Evolutionary conservation across 2,113 vertebrate species (phyloP).

Genomic region (Himantopus leucocephalus): DNA sequence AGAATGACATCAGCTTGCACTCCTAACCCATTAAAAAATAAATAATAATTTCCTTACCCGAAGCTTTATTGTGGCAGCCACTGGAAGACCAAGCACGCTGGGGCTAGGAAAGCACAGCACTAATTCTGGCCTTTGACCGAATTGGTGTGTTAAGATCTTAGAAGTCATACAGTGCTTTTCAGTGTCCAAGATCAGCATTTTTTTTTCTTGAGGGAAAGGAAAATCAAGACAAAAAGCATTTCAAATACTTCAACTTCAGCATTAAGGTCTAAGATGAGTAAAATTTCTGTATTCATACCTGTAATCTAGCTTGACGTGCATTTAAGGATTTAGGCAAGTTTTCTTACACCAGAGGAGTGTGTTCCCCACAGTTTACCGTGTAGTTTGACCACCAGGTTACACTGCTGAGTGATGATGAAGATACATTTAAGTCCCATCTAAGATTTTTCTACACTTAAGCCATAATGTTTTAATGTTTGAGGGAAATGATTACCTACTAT

Average conservation of each 20-base stretch:
- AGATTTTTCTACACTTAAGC: not conserved
- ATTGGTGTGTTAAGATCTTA: rapidly evolving
- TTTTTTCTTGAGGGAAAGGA: not conserved
- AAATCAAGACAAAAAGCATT: not conserved
- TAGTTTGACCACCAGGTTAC: not conserved
- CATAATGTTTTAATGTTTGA: not conserved
- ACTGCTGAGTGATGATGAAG: not conserved
- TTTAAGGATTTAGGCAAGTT: not conserved
- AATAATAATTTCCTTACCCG: rapidly evolving
- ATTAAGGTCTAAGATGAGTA: not conserved
- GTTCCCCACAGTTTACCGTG: rapidly evolving
- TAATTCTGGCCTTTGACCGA: not conserved
- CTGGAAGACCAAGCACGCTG: not conserved
- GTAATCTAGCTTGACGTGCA: not conserved
- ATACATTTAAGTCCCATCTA: rapidly evolving
- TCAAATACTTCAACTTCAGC: not conserved
- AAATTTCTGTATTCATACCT: not conserved
- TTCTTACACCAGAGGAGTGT: rapidly evolving
- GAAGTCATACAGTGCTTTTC: not conserved
- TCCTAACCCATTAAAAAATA: not conserved
- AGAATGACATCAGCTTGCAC: not conserved
- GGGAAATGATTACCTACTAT: not conserved
- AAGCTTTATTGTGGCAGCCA: not conserved
- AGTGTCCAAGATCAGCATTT: not conserved
- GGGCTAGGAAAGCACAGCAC: not conserved